Percentiles rank a stretch among this genome's conserved stretches.
Conservation (phyloP, 1,140 invertebrate species). For the Zaprionus vittiger region DNA sequence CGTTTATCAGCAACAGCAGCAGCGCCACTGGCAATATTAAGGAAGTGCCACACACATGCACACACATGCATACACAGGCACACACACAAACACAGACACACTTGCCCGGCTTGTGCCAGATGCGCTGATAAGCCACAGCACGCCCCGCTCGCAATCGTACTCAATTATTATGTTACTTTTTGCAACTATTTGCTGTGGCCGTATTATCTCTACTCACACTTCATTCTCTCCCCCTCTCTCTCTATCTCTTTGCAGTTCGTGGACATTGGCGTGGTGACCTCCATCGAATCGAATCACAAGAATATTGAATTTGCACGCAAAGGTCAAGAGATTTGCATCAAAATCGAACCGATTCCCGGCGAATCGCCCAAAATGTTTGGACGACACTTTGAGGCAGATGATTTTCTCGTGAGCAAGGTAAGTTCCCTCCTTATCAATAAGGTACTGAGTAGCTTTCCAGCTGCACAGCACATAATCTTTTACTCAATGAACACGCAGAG, state of each 20-base stretch:
- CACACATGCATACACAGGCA: conserved; percentile 21
- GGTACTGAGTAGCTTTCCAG: neutral
- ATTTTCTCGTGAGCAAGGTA: conserved; percentile 98
- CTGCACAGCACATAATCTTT: neutral
- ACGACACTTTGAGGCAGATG: conserved; percentile 98
- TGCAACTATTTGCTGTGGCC: conserved; percentile 8
- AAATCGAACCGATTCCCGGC: conserved; percentile 98
- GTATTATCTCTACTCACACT: neutral
- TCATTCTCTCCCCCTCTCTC: neutral
- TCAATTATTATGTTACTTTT: conserved; percentile 1
- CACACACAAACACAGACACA: conserved; percentile 30
- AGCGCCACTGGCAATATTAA: conserved; percentile 58
- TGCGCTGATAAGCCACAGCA: conserved; percentile 54
- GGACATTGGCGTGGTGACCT: conserved; percentile 96
- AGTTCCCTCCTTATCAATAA: conserved; percentile 62
- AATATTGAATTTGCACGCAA: conserved; percentile 96
- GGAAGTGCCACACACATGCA: conserved; percentile 54
- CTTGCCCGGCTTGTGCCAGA: conserved; percentile 55
- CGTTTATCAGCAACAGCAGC: conserved; percentile 61
- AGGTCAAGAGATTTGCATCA: conserved; percentile 99
- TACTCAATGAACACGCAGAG: neutral
- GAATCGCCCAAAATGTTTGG: conserved; percentile 99
- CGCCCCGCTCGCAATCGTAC: conserved; percentile 8
- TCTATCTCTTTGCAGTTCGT: conserved; percentile 91
- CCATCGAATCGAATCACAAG: conserved; percentile 96